A percentile compares a stretch with the other conserved stretches of the same genome.
Evolutionary conservation across 2,888 invertebrate genomes (phyloP).

Genomic region (Rhyacophila evoluta): DNA sequence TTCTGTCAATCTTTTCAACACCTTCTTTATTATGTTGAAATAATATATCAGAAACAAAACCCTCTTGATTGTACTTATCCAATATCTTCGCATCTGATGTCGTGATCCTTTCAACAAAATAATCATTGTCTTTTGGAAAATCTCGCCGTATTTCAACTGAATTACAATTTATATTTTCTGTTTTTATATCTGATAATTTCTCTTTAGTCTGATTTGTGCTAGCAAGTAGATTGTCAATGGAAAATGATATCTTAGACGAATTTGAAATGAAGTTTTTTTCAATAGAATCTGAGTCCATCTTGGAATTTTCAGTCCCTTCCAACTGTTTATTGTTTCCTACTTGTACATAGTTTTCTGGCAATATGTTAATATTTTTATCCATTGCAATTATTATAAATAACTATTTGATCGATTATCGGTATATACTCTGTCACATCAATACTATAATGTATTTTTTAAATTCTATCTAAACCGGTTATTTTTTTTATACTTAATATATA

Average conservation of each 20-base stretch:
- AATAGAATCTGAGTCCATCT: background rate
- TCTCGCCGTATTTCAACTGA: background rate
- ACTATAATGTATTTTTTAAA: too few species aligned
- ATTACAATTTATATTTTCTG: background rate
- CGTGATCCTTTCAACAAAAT: background rate
- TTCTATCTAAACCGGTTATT: too few species aligned
- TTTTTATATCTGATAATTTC: background rate
- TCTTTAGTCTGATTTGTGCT: constrained; percentile 29
- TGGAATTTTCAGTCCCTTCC: background rate
- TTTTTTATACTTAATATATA: too few species aligned
- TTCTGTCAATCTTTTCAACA: background rate
- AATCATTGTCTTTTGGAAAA: background rate
- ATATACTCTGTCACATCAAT: too few species aligned
- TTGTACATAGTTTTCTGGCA: background rate
- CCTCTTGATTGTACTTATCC: background rate
- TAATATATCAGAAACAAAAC: background rate
- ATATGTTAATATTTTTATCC: background rate
- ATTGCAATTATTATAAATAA: too few species aligned
- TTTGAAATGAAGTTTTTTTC: constrained; percentile 26
- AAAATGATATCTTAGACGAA: constrained; percentile 49
- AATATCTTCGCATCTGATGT: background rate
- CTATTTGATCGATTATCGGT: too few species aligned
- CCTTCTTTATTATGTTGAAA: background rate
- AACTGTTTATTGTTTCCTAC: background rate
- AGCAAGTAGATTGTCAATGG: constrained; percentile 49